Evolutionary conservation across 2,797 vertebrate species (phyloP).

Genomic region (Helicolenus hilgendorfi): DNA sequence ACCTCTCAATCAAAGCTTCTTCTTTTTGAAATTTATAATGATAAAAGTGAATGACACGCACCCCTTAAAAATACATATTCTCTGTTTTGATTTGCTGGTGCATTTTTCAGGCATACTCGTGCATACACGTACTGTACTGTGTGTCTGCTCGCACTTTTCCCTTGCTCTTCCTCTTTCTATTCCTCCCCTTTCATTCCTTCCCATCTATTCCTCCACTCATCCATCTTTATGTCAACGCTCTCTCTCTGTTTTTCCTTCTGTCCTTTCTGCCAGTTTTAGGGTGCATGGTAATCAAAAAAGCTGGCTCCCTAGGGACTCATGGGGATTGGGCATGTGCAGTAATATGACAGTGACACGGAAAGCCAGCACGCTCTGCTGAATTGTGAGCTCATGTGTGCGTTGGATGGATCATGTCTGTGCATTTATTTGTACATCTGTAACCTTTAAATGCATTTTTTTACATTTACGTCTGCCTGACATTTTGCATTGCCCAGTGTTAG

Average conservation of each 20-base stretch:
- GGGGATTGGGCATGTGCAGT: slow-evolving; percentile 57
- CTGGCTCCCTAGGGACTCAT: slow-evolving; percentile 23
- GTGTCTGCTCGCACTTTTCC: background rate
- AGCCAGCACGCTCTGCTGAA: slow-evolving; percentile 68
- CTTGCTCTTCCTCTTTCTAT: background rate
- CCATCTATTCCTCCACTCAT: background rate
- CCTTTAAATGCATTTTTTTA: slow-evolving; percentile 23
- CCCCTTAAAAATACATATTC: background rate
- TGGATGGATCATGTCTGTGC: slow-evolving; percentile 30
- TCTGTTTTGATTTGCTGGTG: background rate
- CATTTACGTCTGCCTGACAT: background rate
- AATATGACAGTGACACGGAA: slow-evolving; percentile 82
- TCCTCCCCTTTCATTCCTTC: background rate
- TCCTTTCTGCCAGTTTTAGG: slow-evolving; percentile 51
- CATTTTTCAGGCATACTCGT: background rate
- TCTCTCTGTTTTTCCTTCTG: background rate
- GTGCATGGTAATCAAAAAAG: slow-evolving; percentile 57
- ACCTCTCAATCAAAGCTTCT: background rate
- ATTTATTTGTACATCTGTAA: slow-evolving; percentile 52
- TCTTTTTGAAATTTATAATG: background rate
- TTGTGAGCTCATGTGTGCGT: slow-evolving; percentile 23
- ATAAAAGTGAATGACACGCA: background rate
- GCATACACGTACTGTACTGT: background rate
- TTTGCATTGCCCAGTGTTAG: background rate
- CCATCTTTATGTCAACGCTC: background rate